phyloP scores from a whole-genome alignment of 2,797 vertebrate genomes.

The Crocodylus rhombifer region DNA sequence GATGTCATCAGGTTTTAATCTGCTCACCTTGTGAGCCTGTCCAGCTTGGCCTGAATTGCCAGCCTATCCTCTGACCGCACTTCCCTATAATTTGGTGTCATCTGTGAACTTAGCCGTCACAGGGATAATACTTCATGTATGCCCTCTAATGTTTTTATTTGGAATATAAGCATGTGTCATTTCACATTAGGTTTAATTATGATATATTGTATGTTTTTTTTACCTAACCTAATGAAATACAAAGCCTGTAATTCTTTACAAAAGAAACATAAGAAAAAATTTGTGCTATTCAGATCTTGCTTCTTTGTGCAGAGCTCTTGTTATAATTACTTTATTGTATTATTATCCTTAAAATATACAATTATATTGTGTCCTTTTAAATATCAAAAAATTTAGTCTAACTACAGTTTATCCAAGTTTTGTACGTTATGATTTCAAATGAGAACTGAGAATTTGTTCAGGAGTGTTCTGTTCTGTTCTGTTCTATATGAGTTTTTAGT shows the following conservation, averaged over 20 bases:
- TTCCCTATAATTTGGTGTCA: no score
- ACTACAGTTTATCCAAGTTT: not conserved
- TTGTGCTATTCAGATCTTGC: not conserved
- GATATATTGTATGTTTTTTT: conserved; percentile 6
- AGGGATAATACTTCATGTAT: conserved; percentile 6
- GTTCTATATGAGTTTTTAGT: not conserved
- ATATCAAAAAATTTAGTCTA: not conserved
- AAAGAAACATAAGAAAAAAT: conserved; percentile 41
- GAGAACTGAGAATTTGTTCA: not conserved
- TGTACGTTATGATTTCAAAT: not conserved
- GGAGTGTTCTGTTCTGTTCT: no score
- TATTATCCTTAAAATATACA: not conserved
- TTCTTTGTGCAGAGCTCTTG: not conserved
- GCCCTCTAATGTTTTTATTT: conserved; percentile 46
- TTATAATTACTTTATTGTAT: not conserved
- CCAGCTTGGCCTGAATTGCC: no score
- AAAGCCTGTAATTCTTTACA: conserved; percentile 14
- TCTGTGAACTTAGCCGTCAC: no score
- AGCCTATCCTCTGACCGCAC: no score
- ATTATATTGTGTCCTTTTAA: not conserved
- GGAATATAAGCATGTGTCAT: not conserved
- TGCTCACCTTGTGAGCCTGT: no score
- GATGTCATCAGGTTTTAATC: no score
- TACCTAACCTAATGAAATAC: conserved; percentile 34
- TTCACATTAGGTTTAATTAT: conserved; percentile 47